These are phyloP conservation scores for Centruroides sculpturatus DNA, from an alignment of 1,140 invertebrate species.

Conservation along the genomic window DNA sequence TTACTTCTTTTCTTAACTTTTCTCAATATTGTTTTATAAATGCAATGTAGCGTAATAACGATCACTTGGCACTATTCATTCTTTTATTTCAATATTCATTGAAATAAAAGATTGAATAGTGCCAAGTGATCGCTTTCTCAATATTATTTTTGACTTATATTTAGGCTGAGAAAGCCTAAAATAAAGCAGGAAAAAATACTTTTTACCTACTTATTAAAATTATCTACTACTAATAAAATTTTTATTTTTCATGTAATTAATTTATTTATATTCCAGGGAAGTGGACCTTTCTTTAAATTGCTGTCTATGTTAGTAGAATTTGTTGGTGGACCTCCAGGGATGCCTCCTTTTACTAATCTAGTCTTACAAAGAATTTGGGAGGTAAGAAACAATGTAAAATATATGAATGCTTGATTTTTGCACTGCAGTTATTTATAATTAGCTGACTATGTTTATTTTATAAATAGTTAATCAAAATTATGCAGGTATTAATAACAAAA, in stretches of 20 bases:
- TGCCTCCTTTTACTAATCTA: conserved; percentile 76
- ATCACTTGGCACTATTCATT: no score
- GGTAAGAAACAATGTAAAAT: conserved; percentile 26
- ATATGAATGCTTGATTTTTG: not conserved
- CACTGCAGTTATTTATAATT: not conserved
- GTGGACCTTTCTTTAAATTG: conserved; percentile 80
- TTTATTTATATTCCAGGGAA: conserved; percentile 27
- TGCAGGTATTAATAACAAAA: not conserved
- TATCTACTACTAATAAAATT: conserved; percentile 11
- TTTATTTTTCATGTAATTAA: not conserved
- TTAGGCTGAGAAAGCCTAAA: no score
- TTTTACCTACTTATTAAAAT: conserved; percentile 8
- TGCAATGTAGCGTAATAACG: no score
- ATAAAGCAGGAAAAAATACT: no score
- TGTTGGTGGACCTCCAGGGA: conserved; percentile 46
- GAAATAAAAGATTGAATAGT: no score
- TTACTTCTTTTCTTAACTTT: no score
- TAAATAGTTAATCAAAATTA: not conserved
- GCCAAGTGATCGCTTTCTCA: no score
- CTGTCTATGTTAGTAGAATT: conserved; percentile 38
- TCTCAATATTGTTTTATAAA: no score
- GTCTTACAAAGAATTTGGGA: conserved; percentile 79
- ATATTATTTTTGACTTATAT: no score
- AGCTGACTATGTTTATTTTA: not conserved
- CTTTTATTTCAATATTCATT: no score